phyloP scores from a whole-genome alignment of 2,888 invertebrate genomes.

The Ectemnius lituratus region DNA sequence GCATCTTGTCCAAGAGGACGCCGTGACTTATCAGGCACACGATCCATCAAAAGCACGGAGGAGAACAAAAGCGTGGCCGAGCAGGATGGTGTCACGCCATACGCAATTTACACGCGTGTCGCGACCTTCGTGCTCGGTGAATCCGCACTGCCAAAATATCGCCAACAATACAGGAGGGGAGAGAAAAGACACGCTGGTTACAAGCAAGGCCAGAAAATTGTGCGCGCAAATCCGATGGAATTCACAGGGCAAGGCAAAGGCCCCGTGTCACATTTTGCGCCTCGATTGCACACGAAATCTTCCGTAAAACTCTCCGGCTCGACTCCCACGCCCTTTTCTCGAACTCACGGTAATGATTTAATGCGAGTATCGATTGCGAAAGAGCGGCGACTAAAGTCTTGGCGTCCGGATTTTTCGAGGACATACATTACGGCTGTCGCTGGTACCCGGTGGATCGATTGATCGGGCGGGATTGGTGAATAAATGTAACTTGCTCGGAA shows the following conservation, averaged over 20 bases:
- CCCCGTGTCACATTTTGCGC: too few relatives aligned
- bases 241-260: too few relatives aligned
- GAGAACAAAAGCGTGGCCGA: slow-evolving; percentile 11
- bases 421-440: too few relatives aligned
- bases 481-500: slow-evolving; percentile 34
- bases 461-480: slow-evolving; percentile 42
- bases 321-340: too few relatives aligned
- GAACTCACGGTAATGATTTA: too few relatives aligned
- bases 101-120: slow-evolving; percentile 36
- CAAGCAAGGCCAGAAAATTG: slow-evolving; percentile 36
- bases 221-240: slow-evolving; percentile 10
- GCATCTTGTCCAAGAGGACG: slow-evolving; percentile 25
- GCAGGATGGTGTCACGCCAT: slow-evolving; percentile 17
- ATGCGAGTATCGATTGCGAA: too few relatives aligned
- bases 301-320: too few relatives aligned
- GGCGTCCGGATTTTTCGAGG: too few relatives aligned
- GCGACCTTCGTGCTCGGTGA: slow-evolving; percentile 36
- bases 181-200: background rate
- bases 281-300: too few relatives aligned
- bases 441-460: slow-evolving; percentile 43
- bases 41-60: slow-evolving; percentile 46
- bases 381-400: too few relatives aligned
- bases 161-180: background rate
- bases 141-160: slow-evolving; percentile 35
- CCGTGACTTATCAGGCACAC: slow-evolving; percentile 29